A percentile compares a stretch with the other conserved stretches of the same genome.
These are phyloP conservation scores for Magallana nippona DNA, from an alignment of 2,888 invertebrate genomes.

Conservation along the genomic window DNA sequence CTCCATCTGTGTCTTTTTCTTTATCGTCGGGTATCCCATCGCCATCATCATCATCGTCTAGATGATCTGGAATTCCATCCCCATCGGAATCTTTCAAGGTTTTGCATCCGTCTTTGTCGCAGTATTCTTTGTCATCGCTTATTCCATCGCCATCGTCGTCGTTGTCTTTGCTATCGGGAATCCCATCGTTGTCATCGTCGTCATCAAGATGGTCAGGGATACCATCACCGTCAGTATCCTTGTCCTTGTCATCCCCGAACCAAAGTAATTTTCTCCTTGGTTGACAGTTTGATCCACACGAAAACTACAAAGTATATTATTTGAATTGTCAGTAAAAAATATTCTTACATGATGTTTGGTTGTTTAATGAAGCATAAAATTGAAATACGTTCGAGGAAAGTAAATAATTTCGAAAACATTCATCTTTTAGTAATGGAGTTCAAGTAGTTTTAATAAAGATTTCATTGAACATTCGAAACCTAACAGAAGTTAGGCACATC, in stretches of 20 bases:
- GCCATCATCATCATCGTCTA: conserved; percentile 72
- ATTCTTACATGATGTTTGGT: neutral
- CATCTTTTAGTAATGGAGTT: neutral
- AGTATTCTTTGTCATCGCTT: conserved; percentile 61
- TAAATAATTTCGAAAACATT: no score
- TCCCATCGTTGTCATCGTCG: conserved; percentile 72
- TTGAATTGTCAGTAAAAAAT: neutral
- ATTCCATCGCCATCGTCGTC: conserved; percentile 74
- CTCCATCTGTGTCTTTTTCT: conserved; percentile 65
- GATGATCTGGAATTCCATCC: conserved; percentile 70
- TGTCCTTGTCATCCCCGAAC: conserved; percentile 62
- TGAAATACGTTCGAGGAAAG: no score
- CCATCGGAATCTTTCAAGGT: conserved; percentile 66
- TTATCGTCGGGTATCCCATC: conserved; percentile 72
- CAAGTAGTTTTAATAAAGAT: neutral
- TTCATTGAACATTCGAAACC: no score
- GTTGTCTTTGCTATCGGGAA: conserved; percentile 66
- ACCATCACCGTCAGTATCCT: conserved; percentile 70
- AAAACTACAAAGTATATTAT: conserved; percentile 42
- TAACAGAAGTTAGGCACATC: no score
- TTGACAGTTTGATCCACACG: conserved; percentile 70
- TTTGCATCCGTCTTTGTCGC: conserved; percentile 64
- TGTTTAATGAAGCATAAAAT: neutral
- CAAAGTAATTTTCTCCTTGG: conserved; percentile 56
- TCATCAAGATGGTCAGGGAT: conserved; percentile 70